Evolutionary conservation across 2,888 invertebrate species (phyloP), one percentile per base, ranked within the genome.

Genomic region (Galerucella calmariensis): DNA sequence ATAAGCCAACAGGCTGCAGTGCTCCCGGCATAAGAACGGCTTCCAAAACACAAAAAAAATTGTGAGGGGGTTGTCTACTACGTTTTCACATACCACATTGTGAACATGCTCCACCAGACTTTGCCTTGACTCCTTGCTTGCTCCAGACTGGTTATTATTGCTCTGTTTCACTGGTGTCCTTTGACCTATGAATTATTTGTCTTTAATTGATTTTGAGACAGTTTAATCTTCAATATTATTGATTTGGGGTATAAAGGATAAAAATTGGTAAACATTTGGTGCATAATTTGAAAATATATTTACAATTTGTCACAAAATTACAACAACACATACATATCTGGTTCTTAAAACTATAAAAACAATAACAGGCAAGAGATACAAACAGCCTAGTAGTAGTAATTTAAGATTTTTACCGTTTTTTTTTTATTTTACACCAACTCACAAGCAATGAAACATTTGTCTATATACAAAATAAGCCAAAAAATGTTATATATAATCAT

Each of bases 351-450:
- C 86, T 87, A 87, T 86, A 85, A 87, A 87, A 87, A 87, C 86
- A 87, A 87, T 87, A 87, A 87, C 87, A 87, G 87, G 87, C 87
- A 88, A 88, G 87, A 87, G 87, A 87, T 85, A 86, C 84, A 85
- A 86, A 86, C 86, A 86, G 87, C 86, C 86, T n/a, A n/a, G n/a
- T 86, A 86, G 81, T 78, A 82, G 65, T 58, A 66, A 72, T 20
- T 79, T 79, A 79, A 80, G 80, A 72, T 66, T 68, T 72, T 61
- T 69, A 71, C 81, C 82, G 82, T 83, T 82, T 83, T 48, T 35
- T 27, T 27, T 27, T n/a, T n/a, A n/a, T 27, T 27, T 82, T 83
- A 85, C 84, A 85, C 83, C 83, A 81, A 83, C 81, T 84, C 82
- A 83, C 82, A 84, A 83, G 82, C 82, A 79, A 77, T 78, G 76